Base-by-base conservation (phyloP, 2,888 invertebrate species). In the Drosophila parthenogenetica region DNA sequence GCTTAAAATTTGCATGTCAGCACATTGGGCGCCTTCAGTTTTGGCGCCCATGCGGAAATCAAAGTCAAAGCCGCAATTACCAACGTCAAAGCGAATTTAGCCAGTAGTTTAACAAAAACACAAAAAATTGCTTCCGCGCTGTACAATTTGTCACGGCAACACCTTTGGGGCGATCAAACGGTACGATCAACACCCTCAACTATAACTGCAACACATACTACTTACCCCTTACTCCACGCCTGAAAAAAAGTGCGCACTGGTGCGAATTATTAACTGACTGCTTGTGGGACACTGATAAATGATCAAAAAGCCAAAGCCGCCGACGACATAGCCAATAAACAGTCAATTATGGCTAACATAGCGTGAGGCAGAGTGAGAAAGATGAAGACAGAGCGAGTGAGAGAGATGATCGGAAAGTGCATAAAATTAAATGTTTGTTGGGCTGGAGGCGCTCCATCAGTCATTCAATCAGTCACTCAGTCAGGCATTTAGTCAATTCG, bases 11-110 rank as follows among this genome's bases (percentile, higher is more conserved):
- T 63, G 77, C 77, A 75, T 77, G 73, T 77, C 74, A 77, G 65
- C 78, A 39, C 55, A 60, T 62, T 73, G 69, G 66, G 73, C 76
- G 77, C 77, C 77, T 57, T 32, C 70, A 66, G 2, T 53, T 16
- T 46, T 61, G 42, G 79, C 81, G 79, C 77, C 85, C 77, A 85
- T 82, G 82, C 88, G 82, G 88, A 83, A 83, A 82, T 72, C 88
- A 85, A 87, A 87, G 79, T 79, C 87, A 87, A 83, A 87, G 69
- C 88, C 80, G 64, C 82, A 87, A 82, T 81, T 82, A 81, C 59
- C 50, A 60, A 29, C 49, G 8, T 46, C 61, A 32, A 65, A 45
- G 49, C 58, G n/a, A 16, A 39, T 61, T 63, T 59, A 51, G 80
- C 57, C 43, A 64, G 79, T 61, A 66, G 82, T 79, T 76, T 51